Conservation (phyloP, 2,113 vertebrate species). For the Mystacornis crossleyi region DNA sequence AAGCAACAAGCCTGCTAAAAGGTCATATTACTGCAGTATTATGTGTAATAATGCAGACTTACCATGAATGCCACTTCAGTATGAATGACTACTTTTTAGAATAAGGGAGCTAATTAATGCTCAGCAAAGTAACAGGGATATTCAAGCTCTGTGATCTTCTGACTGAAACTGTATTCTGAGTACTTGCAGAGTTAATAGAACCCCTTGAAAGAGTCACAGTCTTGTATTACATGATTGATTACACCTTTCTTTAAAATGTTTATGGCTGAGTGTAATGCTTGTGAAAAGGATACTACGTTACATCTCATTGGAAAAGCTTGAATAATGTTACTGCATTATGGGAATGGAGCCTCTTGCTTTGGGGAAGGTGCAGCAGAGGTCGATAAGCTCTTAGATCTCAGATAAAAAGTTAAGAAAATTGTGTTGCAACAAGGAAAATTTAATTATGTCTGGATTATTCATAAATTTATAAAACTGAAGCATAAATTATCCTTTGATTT, state of each 20-base stretch:
- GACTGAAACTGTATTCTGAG: background rate
- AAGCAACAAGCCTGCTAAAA: background rate
- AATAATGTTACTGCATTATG: background rate
- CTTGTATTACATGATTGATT: conserved; percentile 24
- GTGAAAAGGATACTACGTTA: background rate
- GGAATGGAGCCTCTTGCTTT: background rate
- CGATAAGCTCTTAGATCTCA: background rate
- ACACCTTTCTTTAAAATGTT: background rate
- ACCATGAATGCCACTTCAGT: background rate
- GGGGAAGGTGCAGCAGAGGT: background rate
- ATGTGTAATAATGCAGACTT: background rate
- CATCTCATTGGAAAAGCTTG: background rate
- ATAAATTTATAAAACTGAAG: background rate
- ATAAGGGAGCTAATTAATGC: background rate
- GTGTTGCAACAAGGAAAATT: background rate
- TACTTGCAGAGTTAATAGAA: conserved; percentile 1
- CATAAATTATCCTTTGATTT: background rate
- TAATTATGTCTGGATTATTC: background rate
- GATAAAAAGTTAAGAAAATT: background rate
- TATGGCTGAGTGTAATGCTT: background rate
- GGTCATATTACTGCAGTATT: background rate
- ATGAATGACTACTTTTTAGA: background rate
- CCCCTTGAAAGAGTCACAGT: background rate
- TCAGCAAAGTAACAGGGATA: background rate
- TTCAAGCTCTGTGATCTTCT: background rate